Percentiles rank a stretch among this genome's conserved stretches.
phyloP scores from a whole-genome alignment of 2,113 vertebrate species.

The Climacteris rufus region DNA sequence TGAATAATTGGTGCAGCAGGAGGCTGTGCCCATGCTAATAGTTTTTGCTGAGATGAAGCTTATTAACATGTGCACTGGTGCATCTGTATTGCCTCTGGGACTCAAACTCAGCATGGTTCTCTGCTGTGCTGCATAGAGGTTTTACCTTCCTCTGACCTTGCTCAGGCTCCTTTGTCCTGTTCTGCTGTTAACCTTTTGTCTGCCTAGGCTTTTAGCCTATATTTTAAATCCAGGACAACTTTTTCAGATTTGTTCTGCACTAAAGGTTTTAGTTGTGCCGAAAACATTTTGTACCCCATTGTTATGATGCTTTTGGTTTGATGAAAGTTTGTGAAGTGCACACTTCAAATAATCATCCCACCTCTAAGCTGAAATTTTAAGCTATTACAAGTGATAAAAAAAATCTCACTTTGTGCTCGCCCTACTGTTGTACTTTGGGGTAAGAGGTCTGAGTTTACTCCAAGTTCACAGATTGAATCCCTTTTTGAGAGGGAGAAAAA shows the following conservation, averaged over 20 bases:
- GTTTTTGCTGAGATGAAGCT: constrained; percentile 62
- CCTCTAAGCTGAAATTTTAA: background rate
- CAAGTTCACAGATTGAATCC: background rate
- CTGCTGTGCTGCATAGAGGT: background rate
- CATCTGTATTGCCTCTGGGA: constrained; percentile 66
- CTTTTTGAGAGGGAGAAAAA: background rate
- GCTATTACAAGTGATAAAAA: background rate
- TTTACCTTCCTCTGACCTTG: constrained; percentile 67
- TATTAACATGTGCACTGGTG: constrained; percentile 67
- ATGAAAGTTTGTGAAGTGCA: background rate
- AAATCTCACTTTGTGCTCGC: background rate
- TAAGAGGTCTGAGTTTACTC: background rate
- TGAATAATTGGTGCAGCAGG: constrained; percentile 50
- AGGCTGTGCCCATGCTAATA: constrained; percentile 50
- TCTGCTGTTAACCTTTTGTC: constrained; percentile 35
- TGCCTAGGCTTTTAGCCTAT: background rate
- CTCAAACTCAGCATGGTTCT: constrained; percentile 29
- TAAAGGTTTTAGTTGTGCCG: background rate
- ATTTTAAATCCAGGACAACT: background rate
- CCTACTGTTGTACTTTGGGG: background rate
- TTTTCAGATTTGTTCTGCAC: background rate
- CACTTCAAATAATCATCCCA: background rate
- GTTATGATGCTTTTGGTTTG: background rate
- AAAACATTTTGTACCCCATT: background rate
- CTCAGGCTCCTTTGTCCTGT: constrained; percentile 44